These are phyloP conservation scores for Eupithecia inturbata DNA, from an alignment of 2,888 invertebrate genomes.

Conservation along the genomic window DNA sequence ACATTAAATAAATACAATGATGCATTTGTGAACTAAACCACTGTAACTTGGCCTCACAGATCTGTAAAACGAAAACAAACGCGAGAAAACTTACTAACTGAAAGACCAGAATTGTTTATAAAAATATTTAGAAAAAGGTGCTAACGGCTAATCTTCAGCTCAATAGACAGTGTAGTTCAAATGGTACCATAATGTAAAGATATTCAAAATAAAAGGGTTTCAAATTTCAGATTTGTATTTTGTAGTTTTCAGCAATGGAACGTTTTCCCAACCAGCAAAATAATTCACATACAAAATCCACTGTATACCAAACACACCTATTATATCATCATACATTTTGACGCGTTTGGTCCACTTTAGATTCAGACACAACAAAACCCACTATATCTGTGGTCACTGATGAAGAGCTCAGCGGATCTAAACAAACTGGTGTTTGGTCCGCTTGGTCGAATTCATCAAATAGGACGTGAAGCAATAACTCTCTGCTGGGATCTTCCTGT, in stretches of 20 bases:
- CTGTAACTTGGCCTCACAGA: background rate
- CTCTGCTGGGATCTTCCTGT: conserved; percentile 48
- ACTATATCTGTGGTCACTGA: conserved; percentile 8
- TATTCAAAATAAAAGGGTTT: no score
- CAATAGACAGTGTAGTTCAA: no score
- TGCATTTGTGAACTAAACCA: background rate
- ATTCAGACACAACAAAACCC: background rate
- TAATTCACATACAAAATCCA: no score
- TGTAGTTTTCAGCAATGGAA: no score
- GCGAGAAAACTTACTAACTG: background rate
- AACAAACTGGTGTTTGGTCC: conserved; percentile 48
- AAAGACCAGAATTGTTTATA: background rate
- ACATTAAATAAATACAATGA: background rate
- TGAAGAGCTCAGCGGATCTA: conserved; percentile 45
- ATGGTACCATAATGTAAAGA: no score
- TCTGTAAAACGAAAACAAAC: background rate
- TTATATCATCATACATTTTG: background rate
- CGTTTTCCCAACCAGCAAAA: no score
- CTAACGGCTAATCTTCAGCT: no score
- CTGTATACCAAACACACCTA: background rate
- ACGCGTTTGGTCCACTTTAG: background rate
- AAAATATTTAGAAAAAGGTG: background rate
- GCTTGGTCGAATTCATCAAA: conserved; percentile 72
- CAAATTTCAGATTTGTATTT: no score
- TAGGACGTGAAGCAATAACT: conserved; percentile 70